Evolutionary conservation across 92 coral and sea anemone species (phyloP).

Genomic region (Plumapathes pennacea): DNA sequence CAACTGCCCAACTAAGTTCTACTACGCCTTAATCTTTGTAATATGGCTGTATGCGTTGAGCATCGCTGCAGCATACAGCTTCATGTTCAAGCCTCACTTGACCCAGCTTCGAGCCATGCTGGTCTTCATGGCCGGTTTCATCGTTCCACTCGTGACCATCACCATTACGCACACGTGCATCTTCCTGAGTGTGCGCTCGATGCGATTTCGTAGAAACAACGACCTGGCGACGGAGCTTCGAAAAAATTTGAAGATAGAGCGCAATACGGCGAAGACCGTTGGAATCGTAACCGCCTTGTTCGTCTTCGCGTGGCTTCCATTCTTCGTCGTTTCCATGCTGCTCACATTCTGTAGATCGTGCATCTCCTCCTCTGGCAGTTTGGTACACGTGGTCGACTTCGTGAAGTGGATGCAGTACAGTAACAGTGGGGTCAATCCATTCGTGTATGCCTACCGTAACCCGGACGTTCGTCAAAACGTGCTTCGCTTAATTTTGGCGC

Average conservation of each 20-base stretch:
- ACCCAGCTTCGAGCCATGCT: constrained; percentile 36
- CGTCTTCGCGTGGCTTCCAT: constrained; percentile 69
- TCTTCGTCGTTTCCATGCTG: constrained; percentile 67
- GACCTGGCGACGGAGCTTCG: constrained; percentile 12
- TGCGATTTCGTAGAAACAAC: constrained; percentile 23
- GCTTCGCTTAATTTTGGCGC: constrained; percentile 2
- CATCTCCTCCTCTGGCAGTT: constrained; percentile 27
- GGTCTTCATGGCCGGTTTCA: constrained; percentile 62
- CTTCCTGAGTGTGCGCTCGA: constrained; percentile 25
- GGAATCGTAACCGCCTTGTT: constrained; percentile 58
- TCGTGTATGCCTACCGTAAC: constrained; percentile 75
- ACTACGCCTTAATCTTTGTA: constrained; percentile 33
- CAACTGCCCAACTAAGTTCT: constrained; percentile 23
- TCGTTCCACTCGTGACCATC: constrained; percentile 44
- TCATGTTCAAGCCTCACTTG: constrained; percentile 18
- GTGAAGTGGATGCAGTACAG: constrained; percentile 79
- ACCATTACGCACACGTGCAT: constrained; percentile 45
- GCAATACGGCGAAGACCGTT: constrained; percentile 58
- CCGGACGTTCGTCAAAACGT: constrained; percentile 47
- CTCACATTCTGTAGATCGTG: constrained; percentile 33
- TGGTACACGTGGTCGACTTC: constrained; percentile 60
- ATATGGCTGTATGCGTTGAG: constrained; percentile 58
- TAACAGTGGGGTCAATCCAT: constrained; percentile 75
- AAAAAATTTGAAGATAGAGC: constrained; percentile 37
- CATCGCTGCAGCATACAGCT: constrained; percentile 32